phyloP scores from a whole-genome alignment of 2,797 vertebrate species.

The Cryptoblepharus egeriae region DNA sequence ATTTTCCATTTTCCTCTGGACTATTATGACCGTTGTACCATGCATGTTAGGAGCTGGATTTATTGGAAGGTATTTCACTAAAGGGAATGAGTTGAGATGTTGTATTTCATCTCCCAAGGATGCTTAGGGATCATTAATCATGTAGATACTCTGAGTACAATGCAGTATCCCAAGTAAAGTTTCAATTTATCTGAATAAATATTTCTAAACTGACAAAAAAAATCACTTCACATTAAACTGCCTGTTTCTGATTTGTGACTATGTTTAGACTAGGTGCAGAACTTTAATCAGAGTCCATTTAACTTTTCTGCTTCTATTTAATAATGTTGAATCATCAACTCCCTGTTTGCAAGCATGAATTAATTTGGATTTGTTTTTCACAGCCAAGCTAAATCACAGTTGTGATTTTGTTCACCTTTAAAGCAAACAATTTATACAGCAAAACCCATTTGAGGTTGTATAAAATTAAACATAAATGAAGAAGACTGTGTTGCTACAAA shows the following conservation, averaged over 20 bases:
- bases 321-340: constrained; percentile 9
- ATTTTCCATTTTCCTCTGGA: constrained; percentile 32
- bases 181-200: constrained; percentile 61
- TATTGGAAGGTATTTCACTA: constrained; percentile 63
- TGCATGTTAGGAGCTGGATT: constrained; percentile 54
- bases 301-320: constrained; percentile 50
- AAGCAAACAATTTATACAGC: constrained; percentile 27
- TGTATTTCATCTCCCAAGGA: constrained; percentile 61
- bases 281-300: constrained; percentile 52
- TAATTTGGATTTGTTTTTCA: constrained; percentile 26
- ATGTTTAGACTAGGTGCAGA: constrained; percentile 22
- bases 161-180: constrained; percentile 46
- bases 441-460: constrained; percentile 2
- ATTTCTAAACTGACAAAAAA: constrained; percentile 53
- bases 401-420: constrained; percentile 36
- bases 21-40: constrained; percentile 37
- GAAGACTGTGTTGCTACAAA: background rate
- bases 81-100: constrained; percentile 52
- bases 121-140: constrained; percentile 42
- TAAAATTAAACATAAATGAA: constrained; percentile 24
- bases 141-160: constrained; percentile 56
- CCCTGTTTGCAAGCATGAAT: background rate
- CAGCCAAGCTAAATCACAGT: constrained; percentile 5
- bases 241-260: constrained; percentile 49
- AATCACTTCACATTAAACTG: constrained; percentile 46